A percentile compares a stretch with the other conserved stretches of the same genome.
These are phyloP conservation scores for Xylocopa sonorina DNA, from an alignment of 1,140 invertebrate species.

Conservation along the genomic window DNA sequence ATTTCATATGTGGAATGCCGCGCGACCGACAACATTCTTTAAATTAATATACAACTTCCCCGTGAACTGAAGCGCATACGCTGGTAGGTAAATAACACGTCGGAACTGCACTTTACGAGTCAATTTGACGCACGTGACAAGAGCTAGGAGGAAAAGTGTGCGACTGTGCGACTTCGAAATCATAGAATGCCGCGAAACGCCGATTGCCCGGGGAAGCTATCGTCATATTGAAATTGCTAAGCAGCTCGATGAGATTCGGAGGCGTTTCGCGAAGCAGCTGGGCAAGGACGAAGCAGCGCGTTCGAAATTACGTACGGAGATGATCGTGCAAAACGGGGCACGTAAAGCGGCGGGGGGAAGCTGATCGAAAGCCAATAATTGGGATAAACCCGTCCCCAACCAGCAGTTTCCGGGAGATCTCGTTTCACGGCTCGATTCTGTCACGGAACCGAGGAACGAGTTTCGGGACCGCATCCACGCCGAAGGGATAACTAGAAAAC, in stretches of 20 bases:
- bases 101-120: neutral
- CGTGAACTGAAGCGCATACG: neutral
- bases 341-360: conserved; percentile 32
- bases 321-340: conserved; percentile 31
- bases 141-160: too few species aligned
- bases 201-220: neutral
- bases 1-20: conserved; percentile 65
- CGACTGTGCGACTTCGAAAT: too few species aligned
- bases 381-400: conserved; percentile 71
- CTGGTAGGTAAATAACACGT: conserved; percentile 32
- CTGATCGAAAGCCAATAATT: conserved; percentile 75
- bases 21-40: conserved; percentile 26
- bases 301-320: conserved; percentile 15
- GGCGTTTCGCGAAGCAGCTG: neutral
- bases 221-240: neutral
- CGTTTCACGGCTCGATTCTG: conserved; percentile 82
- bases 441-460: conserved; percentile 72
- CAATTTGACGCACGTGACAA: neutral
- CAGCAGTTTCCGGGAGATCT: conserved; percentile 73
- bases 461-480: conserved; percentile 71
- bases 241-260: neutral
- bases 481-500: conserved; percentile 80
- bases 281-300: neutral
- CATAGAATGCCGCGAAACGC: too few species aligned
- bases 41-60: conserved; percentile 34